Evolutionary conservation across 1,140 invertebrate genomes (phyloP).

Genomic region (Bombus impatiens): DNA sequence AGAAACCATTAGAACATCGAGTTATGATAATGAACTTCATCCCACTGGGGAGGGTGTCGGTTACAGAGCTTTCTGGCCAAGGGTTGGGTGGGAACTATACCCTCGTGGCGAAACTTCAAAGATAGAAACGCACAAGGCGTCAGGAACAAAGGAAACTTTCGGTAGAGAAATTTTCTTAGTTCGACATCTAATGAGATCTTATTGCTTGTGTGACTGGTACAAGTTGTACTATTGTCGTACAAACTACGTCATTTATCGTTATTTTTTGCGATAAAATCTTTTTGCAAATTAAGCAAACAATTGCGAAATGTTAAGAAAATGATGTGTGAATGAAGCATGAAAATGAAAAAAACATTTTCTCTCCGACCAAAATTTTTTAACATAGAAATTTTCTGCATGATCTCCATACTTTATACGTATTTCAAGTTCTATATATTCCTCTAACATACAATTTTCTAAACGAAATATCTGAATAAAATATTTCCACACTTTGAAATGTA

Average conservation of each 20-base stretch:
- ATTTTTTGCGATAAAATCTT: too few relatives aligned
- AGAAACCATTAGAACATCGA: slow-evolving; percentile 24
- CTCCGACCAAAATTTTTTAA: too few relatives aligned
- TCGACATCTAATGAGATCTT: neutral
- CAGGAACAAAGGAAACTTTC: neutral
- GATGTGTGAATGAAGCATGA: too few relatives aligned
- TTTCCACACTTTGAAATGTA: neutral
- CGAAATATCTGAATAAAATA: neutral
- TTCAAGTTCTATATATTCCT: neutral
- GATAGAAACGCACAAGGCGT: slow-evolving; percentile 1
- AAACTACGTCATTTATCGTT: neutral
- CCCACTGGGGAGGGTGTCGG: neutral
- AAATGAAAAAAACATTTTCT: too few relatives aligned
- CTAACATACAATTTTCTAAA: neutral
- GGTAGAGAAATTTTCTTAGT: neutral
- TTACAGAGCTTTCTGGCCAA: neutral
- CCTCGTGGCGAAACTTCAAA: slow-evolving; percentile 17
- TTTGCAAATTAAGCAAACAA: too few relatives aligned
- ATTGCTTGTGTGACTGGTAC: neutral
- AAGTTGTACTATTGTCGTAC: neutral
- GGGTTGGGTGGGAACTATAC: neutral
- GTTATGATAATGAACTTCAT: slow-evolving; percentile 37
- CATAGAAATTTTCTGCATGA: too few relatives aligned
- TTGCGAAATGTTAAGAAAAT: too few relatives aligned
- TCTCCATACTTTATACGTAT: too few relatives aligned